These are phyloP conservation scores for Herpailurus yagouaroundi DNA, from an alignment of 2,113 vertebrate species.

Conservation along the genomic window DNA sequence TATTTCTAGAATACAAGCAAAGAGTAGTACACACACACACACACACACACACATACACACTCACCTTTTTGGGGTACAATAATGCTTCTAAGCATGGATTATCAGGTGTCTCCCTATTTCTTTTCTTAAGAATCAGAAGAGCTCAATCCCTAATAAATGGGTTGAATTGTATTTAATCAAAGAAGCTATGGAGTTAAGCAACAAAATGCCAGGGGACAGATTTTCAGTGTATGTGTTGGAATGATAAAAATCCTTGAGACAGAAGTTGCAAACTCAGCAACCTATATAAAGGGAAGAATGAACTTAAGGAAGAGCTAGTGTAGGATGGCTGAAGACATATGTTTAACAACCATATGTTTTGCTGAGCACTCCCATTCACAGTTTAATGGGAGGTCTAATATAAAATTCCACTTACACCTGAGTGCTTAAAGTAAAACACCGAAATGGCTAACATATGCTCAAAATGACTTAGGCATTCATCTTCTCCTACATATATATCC, in stretches of 20 bases:
- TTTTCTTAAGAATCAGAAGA: constrained; percentile 51
- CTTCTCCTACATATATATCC: not conserved
- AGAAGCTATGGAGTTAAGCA: constrained; percentile 32
- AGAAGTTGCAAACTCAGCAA: constrained; percentile 56
- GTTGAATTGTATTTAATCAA: constrained; percentile 43
- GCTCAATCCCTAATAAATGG: not conserved
- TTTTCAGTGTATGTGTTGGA: constrained; percentile 39
- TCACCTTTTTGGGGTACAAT: not conserved
- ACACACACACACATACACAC: not conserved
- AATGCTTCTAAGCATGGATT: not conserved
- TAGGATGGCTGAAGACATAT: constrained; percentile 19
- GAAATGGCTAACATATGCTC: constrained; percentile 50
- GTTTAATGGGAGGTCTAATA: not conserved
- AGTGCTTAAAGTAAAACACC: constrained; percentile 37
- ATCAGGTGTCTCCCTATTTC: not conserved
- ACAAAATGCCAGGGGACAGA: not conserved
- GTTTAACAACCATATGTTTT: not conserved
- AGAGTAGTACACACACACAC: not conserved
- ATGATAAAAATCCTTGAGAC: constrained; percentile 45
- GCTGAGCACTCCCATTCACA: not conserved
- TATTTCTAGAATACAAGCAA: not conserved
- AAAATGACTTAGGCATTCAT: constrained; percentile 44
- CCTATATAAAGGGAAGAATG: not conserved
- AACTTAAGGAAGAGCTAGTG: constrained; percentile 32
- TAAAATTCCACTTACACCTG: constrained; percentile 36